Evolutionary conservation across 2,113 vertebrate species (phyloP).

Genomic region (Aptenodytes patagonicus): DNA sequence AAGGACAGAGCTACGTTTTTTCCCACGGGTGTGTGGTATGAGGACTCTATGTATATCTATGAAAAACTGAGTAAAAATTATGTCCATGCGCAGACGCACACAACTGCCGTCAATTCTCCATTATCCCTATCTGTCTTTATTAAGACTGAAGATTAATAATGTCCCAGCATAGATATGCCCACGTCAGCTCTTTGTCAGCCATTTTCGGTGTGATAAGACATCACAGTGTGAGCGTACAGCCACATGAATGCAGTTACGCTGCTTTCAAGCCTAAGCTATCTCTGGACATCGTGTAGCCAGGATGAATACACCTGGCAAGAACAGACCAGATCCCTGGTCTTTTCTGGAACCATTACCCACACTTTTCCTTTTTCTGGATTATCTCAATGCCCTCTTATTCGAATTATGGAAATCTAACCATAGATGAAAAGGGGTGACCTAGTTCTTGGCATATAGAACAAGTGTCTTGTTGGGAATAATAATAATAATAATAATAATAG

Average conservation of each 20-base stretch:
- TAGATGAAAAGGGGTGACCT: neutral
- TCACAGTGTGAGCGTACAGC: neutral
- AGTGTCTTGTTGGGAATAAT: neutral
- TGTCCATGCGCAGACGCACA: fast-evolving
- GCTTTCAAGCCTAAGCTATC: neutral
- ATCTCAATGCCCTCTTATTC: neutral
- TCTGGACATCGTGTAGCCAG: neutral
- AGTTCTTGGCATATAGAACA: neutral
- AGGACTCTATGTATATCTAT: neutral
- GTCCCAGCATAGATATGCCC: neutral
- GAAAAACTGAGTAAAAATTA: neutral
- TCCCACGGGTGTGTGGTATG: neutral
- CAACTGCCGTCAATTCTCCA: neutral
- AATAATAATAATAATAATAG: neutral
- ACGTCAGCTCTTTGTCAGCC: neutral
- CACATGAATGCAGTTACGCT: neutral
- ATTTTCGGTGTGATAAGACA: neutral
- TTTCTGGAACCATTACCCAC: neutral
- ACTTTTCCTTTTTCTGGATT: neutral
- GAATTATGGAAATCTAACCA: neutral
- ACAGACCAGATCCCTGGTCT: neutral
- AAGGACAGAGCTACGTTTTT: neutral
- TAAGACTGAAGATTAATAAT: neutral
- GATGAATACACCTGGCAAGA: neutral
- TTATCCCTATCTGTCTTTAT: neutral